Evolutionary conservation across 30 jellyfish, hydroid and myxozoan genomes (phyloP).

Genomic region (Calvadosia cruxmelitensis): DNA sequence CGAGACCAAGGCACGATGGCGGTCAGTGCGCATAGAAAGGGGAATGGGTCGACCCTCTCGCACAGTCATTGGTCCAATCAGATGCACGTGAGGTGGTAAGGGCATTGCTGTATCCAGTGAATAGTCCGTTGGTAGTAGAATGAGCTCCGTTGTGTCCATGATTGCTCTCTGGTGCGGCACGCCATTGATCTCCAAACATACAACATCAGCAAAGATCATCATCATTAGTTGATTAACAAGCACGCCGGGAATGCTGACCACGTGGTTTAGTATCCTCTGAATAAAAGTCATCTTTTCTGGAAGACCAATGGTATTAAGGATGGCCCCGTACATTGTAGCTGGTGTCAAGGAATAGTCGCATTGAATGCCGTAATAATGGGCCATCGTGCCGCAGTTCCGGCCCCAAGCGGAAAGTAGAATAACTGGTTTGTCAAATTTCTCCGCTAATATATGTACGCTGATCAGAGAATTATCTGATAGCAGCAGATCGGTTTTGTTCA

Average conservation of each 20-base stretch:
- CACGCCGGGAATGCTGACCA: constrained; percentile 18
- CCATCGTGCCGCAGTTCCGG: constrained; percentile 33
- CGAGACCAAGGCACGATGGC: constrained; percentile 23
- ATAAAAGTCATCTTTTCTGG: constrained; percentile 41
- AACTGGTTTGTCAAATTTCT: constrained; percentile 29
- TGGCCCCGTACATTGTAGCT: constrained; percentile 21
- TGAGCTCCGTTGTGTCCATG: constrained; percentile 20
- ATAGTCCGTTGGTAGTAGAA: constrained; percentile 47
- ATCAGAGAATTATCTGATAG: constrained; percentile 32
- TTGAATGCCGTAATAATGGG: constrained; percentile 24
- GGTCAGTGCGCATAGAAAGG: constrained; percentile 7
- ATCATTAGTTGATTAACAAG: neutral
- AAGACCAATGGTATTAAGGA: constrained; percentile 29
- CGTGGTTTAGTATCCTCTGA: constrained; percentile 33
- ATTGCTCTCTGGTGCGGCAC: neutral
- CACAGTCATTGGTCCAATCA: constrained; percentile 44
- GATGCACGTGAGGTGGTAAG: constrained; percentile 37
- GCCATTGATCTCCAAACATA: neutral
- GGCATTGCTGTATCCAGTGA: constrained; percentile 49
- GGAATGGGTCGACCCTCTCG: constrained; percentile 5
- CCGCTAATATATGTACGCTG: constrained; percentile 37
- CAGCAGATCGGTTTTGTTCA: constrained; percentile 28
- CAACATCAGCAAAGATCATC: neutral
- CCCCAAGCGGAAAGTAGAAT: constrained; percentile 51
- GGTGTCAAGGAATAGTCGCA: constrained; percentile 47